Evolutionary conservation across 2,888 invertebrate species (phyloP), one percentile per base, ranked within the genome.

Genomic region (Antheraea assamensis): DNA sequence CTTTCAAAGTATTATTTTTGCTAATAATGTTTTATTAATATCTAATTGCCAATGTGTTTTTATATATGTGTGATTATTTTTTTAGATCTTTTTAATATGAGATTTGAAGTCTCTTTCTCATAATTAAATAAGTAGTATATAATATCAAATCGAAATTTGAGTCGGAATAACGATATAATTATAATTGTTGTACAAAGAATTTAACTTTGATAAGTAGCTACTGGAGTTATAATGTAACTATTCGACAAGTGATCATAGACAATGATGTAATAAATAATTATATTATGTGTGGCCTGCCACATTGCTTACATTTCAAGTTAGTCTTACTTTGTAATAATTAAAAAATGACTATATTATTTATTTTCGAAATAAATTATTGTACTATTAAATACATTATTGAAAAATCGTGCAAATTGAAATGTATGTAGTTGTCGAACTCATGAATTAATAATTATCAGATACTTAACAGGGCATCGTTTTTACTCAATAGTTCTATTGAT

Each of bases 241-340:
- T n/a, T n/a, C 52, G 21, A 52, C 52, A 7, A 52, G 52, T 52
- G 5, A 52, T n/a, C 21, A 3, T 52, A 52, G 19, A 52, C 4
- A 52, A 21, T 7, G 19, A 21, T 19, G 21, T 52, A 19, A 52
- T 52, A 19, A 3, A n/a, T 52, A 13, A 3, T 30, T 30, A 64
- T 30, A 61, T 61, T 27, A 17, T 30, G 19, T 64, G 61, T 64
- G 61, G 61, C 61, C 30, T 64, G 61, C 61, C 61, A 58, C 58
- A 58, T 24, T 24, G 10, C 24, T 58, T 24, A 58, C 7, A 24
- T 58, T 3, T 58, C 52, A 19, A 21, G 52, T 52, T 52, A 52
- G 19, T 21, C 52, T n/a, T 52, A 52, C 52, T 52, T 19, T 42
- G 13, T 42, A 42, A 42, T 42, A 1, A 42, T 42, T 13, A 42